Evolutionary conservation across 2,888 invertebrate species (phyloP), one percentile per base, ranked within the genome.

Genomic region (Noctua fimbriata): DNA sequence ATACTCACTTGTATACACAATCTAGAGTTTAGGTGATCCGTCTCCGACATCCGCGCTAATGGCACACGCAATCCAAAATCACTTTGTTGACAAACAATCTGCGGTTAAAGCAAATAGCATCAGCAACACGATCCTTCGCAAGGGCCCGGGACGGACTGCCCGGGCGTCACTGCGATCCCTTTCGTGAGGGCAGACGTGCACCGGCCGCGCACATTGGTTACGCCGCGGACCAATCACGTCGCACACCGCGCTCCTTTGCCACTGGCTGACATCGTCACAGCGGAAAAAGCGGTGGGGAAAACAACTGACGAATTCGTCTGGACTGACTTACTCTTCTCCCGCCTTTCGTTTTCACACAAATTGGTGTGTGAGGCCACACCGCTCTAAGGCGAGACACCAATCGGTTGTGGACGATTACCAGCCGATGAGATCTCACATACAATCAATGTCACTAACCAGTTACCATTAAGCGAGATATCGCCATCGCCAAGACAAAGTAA

Each of bases 261-360:
- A 94, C 94, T 94, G 94, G 94, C 92, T 89, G 85, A 78, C 88
- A 85, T 88, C 90, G 89, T 91, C 91, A 90, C 86, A 87, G 88
- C 90, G 91, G 94, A 92, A 94, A 94, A 93, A 92, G 95, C 95
- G 94, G 95, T 93, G 96, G 96, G 95, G 95, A 94, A 95, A 94
- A 93, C 91, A 89, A 93, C 90, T 90, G 91, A 92, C 91, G 91
- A 94, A 93, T 92, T 96, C 92, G 91, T 93, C 91, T 92, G 89
- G 90, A 88, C 87, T 89, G 85, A 85, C 86, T 89, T 89, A 87
- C 88, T 90, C 92, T 92, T 91, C 93, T 94, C 90, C 92, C 91
- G 93, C 93, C 90, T 93, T 93, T 93, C 93, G 92, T 90, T 92
- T 93, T 89, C 89, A 91, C 89, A 92, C 91, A 93, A 94, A 93